Evolutionary conservation across 2,113 vertebrate genomes (phyloP), one percentile per base, ranked within the genome.

Genomic region (Arenaria interpres): DNA sequence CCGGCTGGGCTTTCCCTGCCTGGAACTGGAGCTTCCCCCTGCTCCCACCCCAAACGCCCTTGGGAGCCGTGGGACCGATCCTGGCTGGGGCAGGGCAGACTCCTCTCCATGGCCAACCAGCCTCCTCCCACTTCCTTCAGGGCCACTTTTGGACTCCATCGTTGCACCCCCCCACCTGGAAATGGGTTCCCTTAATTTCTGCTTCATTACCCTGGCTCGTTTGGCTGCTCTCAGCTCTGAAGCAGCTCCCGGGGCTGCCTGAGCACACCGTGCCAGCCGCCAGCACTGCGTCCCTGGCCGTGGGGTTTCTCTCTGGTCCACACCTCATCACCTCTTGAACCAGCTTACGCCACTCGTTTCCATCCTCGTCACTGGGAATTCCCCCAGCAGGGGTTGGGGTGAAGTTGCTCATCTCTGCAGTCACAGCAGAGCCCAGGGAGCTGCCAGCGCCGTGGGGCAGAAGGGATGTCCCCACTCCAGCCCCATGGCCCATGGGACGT

Each of bases 71-170:
- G 56, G 41, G 39, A 69, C 17, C 2, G 6, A 51, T 14, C 22
- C 43, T 3, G 25, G 21, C 30, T 2, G 3, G 53, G n/a, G 54
- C 37, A 59, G 57, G 10, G 10, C 6, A 1, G 53, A 30, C 43
- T 24, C 22, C 28, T 25, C 68, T 75, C 33, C 1, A 1, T 0
- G 0, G 15, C 19, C 1, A 0, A 18, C 9, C 7, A 2, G n/a
- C 71, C 27, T 43, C 45, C 17, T 68, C 62, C 77, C 3, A 5
- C 48, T 87, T 43, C 57, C 35, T 53, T 22, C 12, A 30, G 64
- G 46, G 32, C 17, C 4, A 3, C 13, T 48, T 67, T 32, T 3
- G 12, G 48, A 37, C 54, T 14, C 32, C 28, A 7, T 60, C 41
- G 9, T 39, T 33, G 35, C 46, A 41, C 5, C 33, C 11, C 46